Base-by-base conservation (phyloP, 1,140 invertebrate species). In the Habropoda laboriosa region DNA sequence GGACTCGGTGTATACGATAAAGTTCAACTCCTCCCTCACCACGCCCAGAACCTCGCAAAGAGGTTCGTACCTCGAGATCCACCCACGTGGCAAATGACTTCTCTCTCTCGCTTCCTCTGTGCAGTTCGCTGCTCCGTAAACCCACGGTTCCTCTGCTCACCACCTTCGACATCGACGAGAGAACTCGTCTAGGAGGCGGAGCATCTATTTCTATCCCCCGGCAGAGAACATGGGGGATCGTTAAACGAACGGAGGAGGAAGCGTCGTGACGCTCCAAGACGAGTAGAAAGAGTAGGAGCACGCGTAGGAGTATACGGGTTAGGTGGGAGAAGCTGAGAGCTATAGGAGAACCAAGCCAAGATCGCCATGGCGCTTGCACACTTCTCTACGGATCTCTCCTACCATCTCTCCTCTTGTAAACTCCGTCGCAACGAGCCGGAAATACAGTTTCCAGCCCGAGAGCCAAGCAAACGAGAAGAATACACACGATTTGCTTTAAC, bases 141-240 rank as follows among this genome's bases (percentile, higher is more conserved):
- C 18, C 40, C 42, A n/a, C n/a, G n/a, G n/a, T 67, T 35, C 6
- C 35, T n/a, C 35, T 55, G 57, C 76, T n/a, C n/a, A 47, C 55
- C 70, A 58, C 57, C 73, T 80, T 77, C 53, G 40, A 70, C n/a
- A 49, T 6, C 30, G 32, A 16, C 70, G 32, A 57, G 38, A 24
- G 58, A 32, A 6, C 73, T 83, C 61, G 83, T 90, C 91, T 91
- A 91, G 91, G 88, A 91, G 91, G 91, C 91, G 91, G 91, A 86
- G 91, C 91, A 82, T 91, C 89, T 90, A 91, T 91, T 92, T 92
- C 91, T 92, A 92, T 89, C 78, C 68, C n/a, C 73, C 63, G 85
- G 71, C 81, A 71, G 71, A 71, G 71, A 80, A 80, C 79, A 81
- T 61, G 63, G 67, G 73, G 82, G 81, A 78, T 86, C 87, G 87